Percentiles rank a stretch among this genome's conserved stretches.
These are phyloP conservation scores for Temnothorax rugatulus DNA, from an alignment of 2,888 invertebrate species.

Conservation along the genomic window DNA sequence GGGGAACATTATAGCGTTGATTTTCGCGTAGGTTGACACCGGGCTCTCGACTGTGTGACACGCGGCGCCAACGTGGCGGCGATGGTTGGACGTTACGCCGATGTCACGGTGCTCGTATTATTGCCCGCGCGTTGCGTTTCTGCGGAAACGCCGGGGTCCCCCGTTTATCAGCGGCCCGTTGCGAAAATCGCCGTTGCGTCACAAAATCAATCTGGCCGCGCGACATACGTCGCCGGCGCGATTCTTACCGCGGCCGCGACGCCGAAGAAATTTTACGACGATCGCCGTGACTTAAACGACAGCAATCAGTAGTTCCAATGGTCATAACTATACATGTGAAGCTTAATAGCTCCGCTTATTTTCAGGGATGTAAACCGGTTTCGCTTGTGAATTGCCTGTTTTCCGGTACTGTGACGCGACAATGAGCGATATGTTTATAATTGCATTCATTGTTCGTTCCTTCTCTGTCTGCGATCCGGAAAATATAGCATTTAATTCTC, in stretches of 20 bases:
- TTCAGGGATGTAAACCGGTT: slow-evolving; percentile 50
- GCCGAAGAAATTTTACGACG: slow-evolving; percentile 35
- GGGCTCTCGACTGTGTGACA: slow-evolving; percentile 68
- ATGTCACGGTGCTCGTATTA: slow-evolving; percentile 70
- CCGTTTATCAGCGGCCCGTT: slow-evolving; percentile 64
- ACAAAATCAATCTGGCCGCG: slow-evolving; percentile 64
- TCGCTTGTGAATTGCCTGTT: slow-evolving; percentile 13
- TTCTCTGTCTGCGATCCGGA: neutral
- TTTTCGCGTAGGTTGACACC: slow-evolving; percentile 78
- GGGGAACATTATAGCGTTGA: slow-evolving; percentile 71
- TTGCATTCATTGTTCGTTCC: slow-evolving; percentile 4
- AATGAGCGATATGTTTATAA: slow-evolving; percentile 28
- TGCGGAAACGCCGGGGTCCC: slow-evolving; percentile 56
- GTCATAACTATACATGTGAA: slow-evolving; percentile 20
- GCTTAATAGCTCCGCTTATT: slow-evolving; percentile 38
- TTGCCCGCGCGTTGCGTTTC: slow-evolving; percentile 62
- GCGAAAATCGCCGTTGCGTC: slow-evolving; percentile 61
- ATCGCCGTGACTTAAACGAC: slow-evolving; percentile 37
- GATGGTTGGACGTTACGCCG: slow-evolving; percentile 74
- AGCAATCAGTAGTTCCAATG: slow-evolving; percentile 45
- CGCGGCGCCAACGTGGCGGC: slow-evolving; percentile 80
- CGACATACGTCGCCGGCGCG: slow-evolving; percentile 1
- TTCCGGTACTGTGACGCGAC: slow-evolving; percentile 26
- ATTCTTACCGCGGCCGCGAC: neutral
- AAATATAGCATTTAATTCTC: slow-evolving; percentile 19